Evolutionary conservation across 2,888 invertebrate species (phyloP).

Genomic region (Agonopterix subpropinquella): DNA sequence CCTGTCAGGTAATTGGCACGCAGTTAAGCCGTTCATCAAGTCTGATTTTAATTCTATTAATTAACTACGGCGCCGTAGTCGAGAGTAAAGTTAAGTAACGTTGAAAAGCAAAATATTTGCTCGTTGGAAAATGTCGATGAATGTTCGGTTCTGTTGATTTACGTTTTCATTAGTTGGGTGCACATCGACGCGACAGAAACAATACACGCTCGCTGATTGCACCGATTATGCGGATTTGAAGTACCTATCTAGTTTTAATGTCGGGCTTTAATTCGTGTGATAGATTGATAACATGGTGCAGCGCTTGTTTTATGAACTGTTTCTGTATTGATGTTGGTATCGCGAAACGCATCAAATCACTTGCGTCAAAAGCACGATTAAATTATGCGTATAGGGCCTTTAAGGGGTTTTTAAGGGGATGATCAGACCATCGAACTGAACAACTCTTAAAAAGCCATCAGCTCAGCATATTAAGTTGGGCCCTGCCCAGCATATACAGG

Average conservation of each 20-base stretch:
- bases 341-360: no score
- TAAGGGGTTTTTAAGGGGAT: no score
- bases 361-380: no score
- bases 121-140: conserved; percentile 43
- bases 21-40: conserved; percentile 41
- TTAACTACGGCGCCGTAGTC: conserved; percentile 44
- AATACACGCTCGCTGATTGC: conserved; percentile 43
- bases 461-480: no score
- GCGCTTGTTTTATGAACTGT: no score
- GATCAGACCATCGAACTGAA: no score
- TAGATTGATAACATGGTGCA: not conserved
- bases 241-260: conserved; percentile 7
- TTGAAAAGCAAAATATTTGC: conserved; percentile 32
- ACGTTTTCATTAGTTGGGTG: conserved; percentile 64
- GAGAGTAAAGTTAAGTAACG: conserved; percentile 29
- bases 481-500: no score
- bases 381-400: no score
- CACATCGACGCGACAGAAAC: conserved; percentile 38
- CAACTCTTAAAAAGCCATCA: no score
- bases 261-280: not conserved
- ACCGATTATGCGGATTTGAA: conserved; percentile 22
- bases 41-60: conserved; percentile 52
- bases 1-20: conserved; percentile 27
- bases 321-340: no score
- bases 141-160: conserved; percentile 56